Percentiles rank a stretch among this genome's conserved stretches.
phyloP scores from a whole-genome alignment of 2,113 vertebrate species.

The Calyptommatus sinebrachiatus region DNA sequence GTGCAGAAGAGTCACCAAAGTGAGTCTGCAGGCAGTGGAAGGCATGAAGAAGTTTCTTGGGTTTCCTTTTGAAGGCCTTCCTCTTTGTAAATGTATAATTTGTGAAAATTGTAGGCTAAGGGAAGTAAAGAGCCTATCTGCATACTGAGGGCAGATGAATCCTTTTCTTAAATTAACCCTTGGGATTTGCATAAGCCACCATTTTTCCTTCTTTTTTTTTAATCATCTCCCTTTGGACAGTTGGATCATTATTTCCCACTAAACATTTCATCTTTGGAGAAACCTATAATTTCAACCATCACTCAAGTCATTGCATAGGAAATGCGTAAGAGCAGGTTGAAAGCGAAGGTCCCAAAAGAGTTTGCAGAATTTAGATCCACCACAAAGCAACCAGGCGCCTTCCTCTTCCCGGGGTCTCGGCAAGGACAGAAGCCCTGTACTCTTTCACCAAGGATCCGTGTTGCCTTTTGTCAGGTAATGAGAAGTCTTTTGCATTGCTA shows the following conservation, averaged over 20 bases:
- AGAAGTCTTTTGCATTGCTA: constrained; percentile 74
- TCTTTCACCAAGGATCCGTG: constrained; percentile 67
- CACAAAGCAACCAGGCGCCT: constrained; percentile 58
- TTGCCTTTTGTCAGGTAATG: constrained; percentile 84
- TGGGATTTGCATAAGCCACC: constrained; percentile 17
- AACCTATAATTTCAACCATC: constrained; percentile 75
- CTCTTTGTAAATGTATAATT: constrained; percentile 54
- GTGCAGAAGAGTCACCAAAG: not conserved
- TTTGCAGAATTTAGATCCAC: constrained; percentile 71
- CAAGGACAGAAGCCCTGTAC: constrained; percentile 70
- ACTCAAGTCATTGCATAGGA: constrained; percentile 73
- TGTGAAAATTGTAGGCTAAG: constrained; percentile 45
- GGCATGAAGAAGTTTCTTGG: constrained; percentile 11
- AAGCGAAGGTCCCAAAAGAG: constrained; percentile 71
- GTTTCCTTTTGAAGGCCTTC: constrained; percentile 42
- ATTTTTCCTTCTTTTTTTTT: not conserved
- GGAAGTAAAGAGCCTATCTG: constrained; percentile 11
- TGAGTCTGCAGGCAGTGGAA: not conserved
- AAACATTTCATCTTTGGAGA: constrained; percentile 47
- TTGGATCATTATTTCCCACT: constrained; percentile 49
- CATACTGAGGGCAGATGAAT: constrained; percentile 33
- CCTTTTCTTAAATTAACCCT: constrained; percentile 32
- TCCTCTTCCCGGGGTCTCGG: constrained; percentile 66
- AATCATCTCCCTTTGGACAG: constrained; percentile 31
- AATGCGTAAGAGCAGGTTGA: constrained; percentile 71